Percentiles rank a stretch among this genome's conserved stretches.
Evolutionary conservation across 2,888 invertebrate genomes (phyloP).

Genomic region (Volucella inanis): DNA sequence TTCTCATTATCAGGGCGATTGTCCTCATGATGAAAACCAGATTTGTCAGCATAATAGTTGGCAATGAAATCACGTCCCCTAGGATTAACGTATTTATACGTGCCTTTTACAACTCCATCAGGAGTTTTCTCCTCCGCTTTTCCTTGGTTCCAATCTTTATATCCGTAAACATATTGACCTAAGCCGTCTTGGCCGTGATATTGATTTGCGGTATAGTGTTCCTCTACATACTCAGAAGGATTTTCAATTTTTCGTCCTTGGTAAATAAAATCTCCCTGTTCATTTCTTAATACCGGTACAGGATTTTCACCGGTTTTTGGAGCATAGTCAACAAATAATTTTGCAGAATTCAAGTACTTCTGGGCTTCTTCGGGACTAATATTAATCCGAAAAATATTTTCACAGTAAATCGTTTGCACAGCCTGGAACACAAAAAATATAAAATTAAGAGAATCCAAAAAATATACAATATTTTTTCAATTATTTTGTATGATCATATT

Average conservation of each 20-base stretch:
- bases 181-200: conserved; percentile 89
- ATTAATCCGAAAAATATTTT: conserved; percentile 84
- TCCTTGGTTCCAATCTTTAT: conserved; percentile 88
- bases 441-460: neutral
- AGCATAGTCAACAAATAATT: conserved; percentile 84
- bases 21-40: conserved; percentile 91
- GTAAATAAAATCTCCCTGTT: conserved; percentile 81
- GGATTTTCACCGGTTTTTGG: conserved; percentile 85
- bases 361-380: conserved; percentile 85
- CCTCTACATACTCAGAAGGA: conserved; percentile 87
- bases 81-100: conserved; percentile 88
- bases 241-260: conserved; percentile 86
- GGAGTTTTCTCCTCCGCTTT: conserved; percentile 88
- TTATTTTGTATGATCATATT: too few relatives aligned
- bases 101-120: conserved; percentile 88
- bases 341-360: conserved; percentile 81
- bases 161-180: conserved; percentile 89
- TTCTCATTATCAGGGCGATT: conserved; percentile 87
- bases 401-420: conserved; percentile 73
- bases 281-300: conserved; percentile 82
- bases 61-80: conserved; percentile 82
- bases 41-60: conserved; percentile 89
- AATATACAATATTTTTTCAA: neutral
- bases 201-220: conserved; percentile 88
- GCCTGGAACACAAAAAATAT: conserved; percentile 29